phyloP scores from a whole-genome alignment of 1,140 invertebrate genomes.

The Zelostemma sp. region DNA sequence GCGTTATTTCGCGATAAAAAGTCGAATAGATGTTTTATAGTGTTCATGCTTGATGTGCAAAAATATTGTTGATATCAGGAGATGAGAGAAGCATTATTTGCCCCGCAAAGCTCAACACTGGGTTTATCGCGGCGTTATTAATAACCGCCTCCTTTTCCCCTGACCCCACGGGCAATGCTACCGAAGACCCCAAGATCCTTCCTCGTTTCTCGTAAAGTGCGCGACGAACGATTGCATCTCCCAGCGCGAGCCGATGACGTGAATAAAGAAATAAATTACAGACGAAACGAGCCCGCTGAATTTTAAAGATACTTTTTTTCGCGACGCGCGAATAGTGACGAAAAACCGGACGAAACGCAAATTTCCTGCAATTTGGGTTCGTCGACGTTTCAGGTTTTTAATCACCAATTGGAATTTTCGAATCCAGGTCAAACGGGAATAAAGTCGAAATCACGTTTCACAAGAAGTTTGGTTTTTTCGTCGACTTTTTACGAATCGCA shows the following conservation, averaged over 20 bases:
- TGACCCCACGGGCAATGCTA: constrained; percentile 48
- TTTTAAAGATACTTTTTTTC: constrained; percentile 6
- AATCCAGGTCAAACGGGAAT: no score
- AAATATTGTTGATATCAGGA: neutral
- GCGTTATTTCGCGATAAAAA: no score
- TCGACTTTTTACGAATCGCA: no score
- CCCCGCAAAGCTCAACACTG: constrained; percentile 28
- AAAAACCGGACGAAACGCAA: no score
- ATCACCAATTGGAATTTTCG: no score
- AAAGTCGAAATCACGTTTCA: no score
- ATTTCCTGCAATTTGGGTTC: no score
- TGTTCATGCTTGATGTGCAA: no score
- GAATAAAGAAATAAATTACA: constrained; percentile 36
- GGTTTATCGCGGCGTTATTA: constrained; percentile 63
- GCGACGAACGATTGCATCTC: constrained; percentile 43
- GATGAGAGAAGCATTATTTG: no score
- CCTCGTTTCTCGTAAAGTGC: constrained; percentile 53
- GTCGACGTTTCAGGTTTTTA: no score
- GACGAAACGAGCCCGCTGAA: constrained; percentile 29
- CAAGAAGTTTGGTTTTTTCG: no score
- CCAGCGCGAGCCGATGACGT: constrained; percentile 17
- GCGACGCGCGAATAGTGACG: neutral
- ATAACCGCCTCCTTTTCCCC: constrained; percentile 52
- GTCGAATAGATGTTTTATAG: no score
- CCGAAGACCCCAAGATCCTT: constrained; percentile 42